Evolutionary conservation across 2,888 invertebrate genomes (phyloP), one percentile per base, ranked within the genome.

Genomic region (Anthrax anthrax): DNA sequence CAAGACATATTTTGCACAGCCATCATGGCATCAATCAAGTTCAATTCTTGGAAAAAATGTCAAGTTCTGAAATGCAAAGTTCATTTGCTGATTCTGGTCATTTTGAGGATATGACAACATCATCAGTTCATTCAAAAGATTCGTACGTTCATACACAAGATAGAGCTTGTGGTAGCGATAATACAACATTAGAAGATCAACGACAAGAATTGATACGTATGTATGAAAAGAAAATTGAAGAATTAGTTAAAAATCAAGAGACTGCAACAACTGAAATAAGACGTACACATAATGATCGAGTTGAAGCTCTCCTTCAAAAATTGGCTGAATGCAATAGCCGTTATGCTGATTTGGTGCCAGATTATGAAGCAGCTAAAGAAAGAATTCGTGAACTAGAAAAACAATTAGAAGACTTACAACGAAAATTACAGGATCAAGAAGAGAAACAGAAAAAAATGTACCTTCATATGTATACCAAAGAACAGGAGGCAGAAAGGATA

Each of bases 21-120:
- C 56, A 57, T 45, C 56, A 60, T 60, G 67, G 71, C 65, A 72
- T 70, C 54, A 72, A 65, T 48, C 72, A 69, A 71, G 72, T 52
- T 65, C 53, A 47, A 50, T 50, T 52, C 39, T 47, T 54, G 29
- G 54, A 56, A 38, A 55, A 55, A 49, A 42, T 55, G 41, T 49
- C 51, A n/a, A 52, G 39, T 39, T 52, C 54, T 10, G 83, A 84
- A 61, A 76, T 83, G 72, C 80, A 80, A 57, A 78, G 80, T 52
- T 87, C 87, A 27, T 80, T 84, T 59, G 82, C 85, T 46, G 88
- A 88, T 67, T 88, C 87, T 9, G 89, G 89, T 39, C 84, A 87
- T 69, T 88, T 83, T 66, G 89, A 89, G 63, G 88, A 88, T 68
- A 71, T 82, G 56, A 79, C 80, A 17, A 79, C 79, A 57, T 83